Evolutionary conservation across 2,113 vertebrate species (phyloP).

Genomic region (Antennarius striatus): DNA sequence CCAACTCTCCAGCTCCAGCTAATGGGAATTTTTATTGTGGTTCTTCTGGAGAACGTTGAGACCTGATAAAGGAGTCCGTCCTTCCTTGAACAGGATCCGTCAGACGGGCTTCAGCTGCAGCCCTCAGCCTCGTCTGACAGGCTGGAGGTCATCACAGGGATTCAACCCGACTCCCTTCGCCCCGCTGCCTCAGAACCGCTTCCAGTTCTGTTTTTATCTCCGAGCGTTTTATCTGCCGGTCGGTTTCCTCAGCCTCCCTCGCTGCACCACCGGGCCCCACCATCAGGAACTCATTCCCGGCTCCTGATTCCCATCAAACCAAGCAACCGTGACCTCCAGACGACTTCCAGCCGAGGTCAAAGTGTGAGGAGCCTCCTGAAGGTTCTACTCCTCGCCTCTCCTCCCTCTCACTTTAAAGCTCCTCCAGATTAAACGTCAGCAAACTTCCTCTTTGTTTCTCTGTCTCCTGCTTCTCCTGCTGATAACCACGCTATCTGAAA

Average conservation of each 20-base stretch:
- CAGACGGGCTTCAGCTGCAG: not conserved
- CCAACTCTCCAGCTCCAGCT: too few species aligned
- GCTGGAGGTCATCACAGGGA: constrained; percentile 68
- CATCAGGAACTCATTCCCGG: constrained; percentile 59
- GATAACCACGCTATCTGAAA: constrained; percentile 75
- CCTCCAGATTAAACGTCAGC: constrained; percentile 68
- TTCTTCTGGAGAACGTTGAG: too few species aligned
- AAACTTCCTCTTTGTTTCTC: constrained; percentile 72
- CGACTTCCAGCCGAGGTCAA: constrained; percentile 65
- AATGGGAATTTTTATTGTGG: too few species aligned
- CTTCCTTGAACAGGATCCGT: too few species aligned
- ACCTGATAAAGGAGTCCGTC: too few species aligned
- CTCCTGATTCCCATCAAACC: constrained; percentile 56
- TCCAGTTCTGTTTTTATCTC: constrained; percentile 52
- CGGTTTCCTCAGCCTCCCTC: not conserved
- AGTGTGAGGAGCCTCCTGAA: constrained; percentile 42
- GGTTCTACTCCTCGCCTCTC: constrained; percentile 26
- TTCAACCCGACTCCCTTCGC: constrained; percentile 13
- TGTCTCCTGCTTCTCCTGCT: constrained; percentile 29
- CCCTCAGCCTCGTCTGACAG: constrained; percentile 26
- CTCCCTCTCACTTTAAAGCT: constrained; percentile 58
- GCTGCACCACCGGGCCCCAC: constrained; percentile 50
- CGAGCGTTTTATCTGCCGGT: constrained; percentile 58
- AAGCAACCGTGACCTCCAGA: constrained; percentile 50
- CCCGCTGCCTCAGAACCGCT: not conserved